Conservation (phyloP, 2,797 vertebrate species). For the Geotrypetes seraphini region DNA sequence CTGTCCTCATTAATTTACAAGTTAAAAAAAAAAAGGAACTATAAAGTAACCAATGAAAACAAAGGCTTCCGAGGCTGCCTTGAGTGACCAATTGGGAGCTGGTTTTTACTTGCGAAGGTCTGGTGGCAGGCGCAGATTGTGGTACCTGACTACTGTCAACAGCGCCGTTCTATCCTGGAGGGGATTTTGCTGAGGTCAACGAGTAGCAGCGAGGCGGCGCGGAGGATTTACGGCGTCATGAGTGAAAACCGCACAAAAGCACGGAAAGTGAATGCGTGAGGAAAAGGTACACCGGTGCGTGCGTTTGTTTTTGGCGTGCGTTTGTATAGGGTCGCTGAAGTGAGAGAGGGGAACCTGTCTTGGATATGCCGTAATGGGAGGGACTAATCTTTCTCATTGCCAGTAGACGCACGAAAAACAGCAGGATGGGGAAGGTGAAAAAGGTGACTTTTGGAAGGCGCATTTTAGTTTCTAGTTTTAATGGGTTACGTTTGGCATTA, state of each 20-base stretch:
- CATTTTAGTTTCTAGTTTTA: no score
- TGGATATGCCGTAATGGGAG: no score
- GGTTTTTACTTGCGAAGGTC: slow-evolving; percentile 8
- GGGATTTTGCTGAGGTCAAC: slow-evolving; percentile 3
- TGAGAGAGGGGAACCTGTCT: no score
- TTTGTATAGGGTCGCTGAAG: background rate
- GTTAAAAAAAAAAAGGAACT: no score
- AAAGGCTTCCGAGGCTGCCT: slow-evolving; percentile 1
- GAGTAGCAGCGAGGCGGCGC: background rate
- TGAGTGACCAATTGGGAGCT: background rate
- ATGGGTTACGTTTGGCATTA: no score
- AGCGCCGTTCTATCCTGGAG: background rate
- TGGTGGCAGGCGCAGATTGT: slow-evolving; percentile 1
- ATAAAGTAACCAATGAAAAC: slow-evolving; percentile 3
- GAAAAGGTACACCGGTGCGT: slow-evolving; percentile 1
- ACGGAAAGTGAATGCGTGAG: background rate
- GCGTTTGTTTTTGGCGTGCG: no score
- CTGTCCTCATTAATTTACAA: no score
- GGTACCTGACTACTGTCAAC: slow-evolving; percentile 2
- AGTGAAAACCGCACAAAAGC: background rate
- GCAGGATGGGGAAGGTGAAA: no score
- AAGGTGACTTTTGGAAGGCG: no score
- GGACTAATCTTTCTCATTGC: no score
- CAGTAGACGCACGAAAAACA: no score
- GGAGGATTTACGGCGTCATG: background rate